phyloP scores from a whole-genome alignment of 2,888 invertebrate genomes.

The Noctua pronuba region DNA sequence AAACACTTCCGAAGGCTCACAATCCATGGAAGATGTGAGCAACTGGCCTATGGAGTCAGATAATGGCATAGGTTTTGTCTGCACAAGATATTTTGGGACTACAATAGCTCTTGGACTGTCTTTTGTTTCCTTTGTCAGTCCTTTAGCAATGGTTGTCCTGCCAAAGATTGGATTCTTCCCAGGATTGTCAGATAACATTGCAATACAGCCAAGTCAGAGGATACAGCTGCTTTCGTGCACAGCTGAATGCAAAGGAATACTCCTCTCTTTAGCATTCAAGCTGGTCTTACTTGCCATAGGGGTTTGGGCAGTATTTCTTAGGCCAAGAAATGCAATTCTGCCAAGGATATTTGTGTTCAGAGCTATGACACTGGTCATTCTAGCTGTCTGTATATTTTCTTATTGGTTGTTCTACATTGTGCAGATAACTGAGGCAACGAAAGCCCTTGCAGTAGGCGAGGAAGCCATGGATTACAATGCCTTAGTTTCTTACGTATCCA shows the following conservation, averaged over 20 bases:
- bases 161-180: constrained; percentile 97
- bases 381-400: constrained; percentile 97
- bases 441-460: constrained; percentile 94
- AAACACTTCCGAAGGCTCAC: constrained; percentile 98
- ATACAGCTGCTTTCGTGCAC: constrained; percentile 95
- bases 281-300: constrained; percentile 96
- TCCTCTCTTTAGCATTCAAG: constrained; percentile 97
- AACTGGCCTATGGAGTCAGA: constrained; percentile 95
- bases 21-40: constrained; percentile 97
- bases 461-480: constrained; percentile 96
- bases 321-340: constrained; percentile 95
- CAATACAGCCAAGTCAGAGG: constrained; percentile 92
- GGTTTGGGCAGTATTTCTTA: constrained; percentile 97
- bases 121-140: constrained; percentile 96
- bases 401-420: constrained; percentile 99
- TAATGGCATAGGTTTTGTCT: constrained; percentile 93
- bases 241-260: constrained; percentile 97
- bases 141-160: constrained; percentile 98
- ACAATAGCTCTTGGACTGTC: constrained; percentile 95
- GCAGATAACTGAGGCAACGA: constrained; percentile 95
- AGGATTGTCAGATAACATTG: constrained; percentile 92
- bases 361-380: constrained; percentile 96
- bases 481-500: constrained; percentile 97
- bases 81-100: constrained; percentile 96
- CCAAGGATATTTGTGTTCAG: constrained; percentile 98